Base-by-base conservation (phyloP, 2,888 invertebrate genomes). In the Oegoconia quadripuncta region DNA sequence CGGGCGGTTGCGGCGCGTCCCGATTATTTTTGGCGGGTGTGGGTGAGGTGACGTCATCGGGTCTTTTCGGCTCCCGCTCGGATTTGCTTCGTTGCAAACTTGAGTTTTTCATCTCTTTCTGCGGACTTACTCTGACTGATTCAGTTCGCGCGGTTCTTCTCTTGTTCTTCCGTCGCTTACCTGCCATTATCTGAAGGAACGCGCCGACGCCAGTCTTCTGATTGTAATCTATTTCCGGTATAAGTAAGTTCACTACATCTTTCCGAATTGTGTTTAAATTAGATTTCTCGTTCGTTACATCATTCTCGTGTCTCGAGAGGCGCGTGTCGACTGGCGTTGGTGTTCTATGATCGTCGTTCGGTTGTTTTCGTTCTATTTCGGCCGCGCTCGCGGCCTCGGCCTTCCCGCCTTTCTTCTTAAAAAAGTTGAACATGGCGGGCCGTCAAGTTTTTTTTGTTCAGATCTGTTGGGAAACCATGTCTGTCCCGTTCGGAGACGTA, bases 341-440 rank as follows among this genome's bases (percentile, higher is more conserved):
- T 20, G 46, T 39, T 33, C 31, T 34, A 22, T 14, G 11, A 8
- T 51, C 53, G 35, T 50, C 53, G 51, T 37, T 74, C 76, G 78
- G 60, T 37, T 49, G 52, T 52, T 55, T 37, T 50, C 54, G 52
- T 35, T 74, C 6, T 2, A 2, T 13, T 12, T 27, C 76, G 80
- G 63, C 38, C 49, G 52, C 61, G 75, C 77, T 59, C 59, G 46
- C 42, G 47, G 54, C 49, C 48, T 80, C 78, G 74, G 65, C 71
- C 70, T 83, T 84, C 72, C 75, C 79, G 76, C 74, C 65, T 72
- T 74, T 83, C 56, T 77, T 71, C 69, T 84, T 86, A 68, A 87
- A 86, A 72, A 87, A 83, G 56, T 74, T 81, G 63, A 87, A 87
- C 86, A 87, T 87, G 60, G 71, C 68, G 56, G 49, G 34, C 52